Base-by-base conservation (phyloP, 2,797 vertebrate species). In the Hippopotamyrus pictus region DNA sequence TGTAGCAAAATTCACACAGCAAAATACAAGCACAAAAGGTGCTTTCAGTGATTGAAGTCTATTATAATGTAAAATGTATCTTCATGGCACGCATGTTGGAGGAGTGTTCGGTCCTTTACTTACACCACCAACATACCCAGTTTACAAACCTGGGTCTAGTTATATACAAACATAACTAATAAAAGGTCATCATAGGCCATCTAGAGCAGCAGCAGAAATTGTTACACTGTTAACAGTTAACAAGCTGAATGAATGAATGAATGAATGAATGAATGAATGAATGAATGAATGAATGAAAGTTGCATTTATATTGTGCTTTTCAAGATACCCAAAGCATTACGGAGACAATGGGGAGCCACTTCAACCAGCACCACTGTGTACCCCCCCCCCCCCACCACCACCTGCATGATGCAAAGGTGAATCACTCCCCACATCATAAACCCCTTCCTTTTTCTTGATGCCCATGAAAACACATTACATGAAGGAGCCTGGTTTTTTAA, bases 1-100 rank as follows among this genome's bases (percentile, higher is more conserved):
- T 79, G 73, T 41, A n/a, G 73, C 17, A 88, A 65, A 90, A 82
- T 73, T 62, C 59, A 86, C 76, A 84, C n/a, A 44, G 22, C 53
- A 41, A 79, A 62, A 90, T 90, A 33, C n/a, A 89, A n/a, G 1
- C 5, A 17, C 33, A 41, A 41, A 76, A 79, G 17, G 17, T 44
- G 33, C 29, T 37, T 41, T 76, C 5, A 37, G 17, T 41, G 12
- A 37, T 19, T 76, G 25, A 41, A 79, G 12, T 44, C 37, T 79
- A 19, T 79, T 44, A 3, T 41, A 44, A 4, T 44, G 17, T 41
- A 44, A 44, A 44, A 41, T 41, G 17, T 44, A 7, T 79, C 14
- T 44, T 44, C 17, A 41, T 79, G 37, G 1, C 73, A 17, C 0
- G 2, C 5, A 44, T 44, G 37, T 79, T 44, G 17, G 2, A 11